phyloP scores from a whole-genome alignment of 2,797 vertebrate genomes.

The Hydrocynus forskahlii region DNA sequence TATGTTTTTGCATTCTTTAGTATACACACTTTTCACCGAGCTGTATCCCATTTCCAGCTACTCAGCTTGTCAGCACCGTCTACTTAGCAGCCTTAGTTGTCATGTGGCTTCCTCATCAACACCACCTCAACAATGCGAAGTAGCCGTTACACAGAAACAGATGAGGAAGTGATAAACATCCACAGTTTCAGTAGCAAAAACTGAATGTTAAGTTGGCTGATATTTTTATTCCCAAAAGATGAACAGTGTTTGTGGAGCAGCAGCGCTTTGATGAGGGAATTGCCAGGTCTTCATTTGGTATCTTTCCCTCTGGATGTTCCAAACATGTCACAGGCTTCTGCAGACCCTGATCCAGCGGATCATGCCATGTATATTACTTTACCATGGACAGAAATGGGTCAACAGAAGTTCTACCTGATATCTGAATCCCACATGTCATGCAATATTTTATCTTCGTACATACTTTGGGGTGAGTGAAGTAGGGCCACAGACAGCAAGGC shows the following conservation, averaged over 20 bases:
- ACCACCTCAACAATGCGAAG: conserved; percentile 40
- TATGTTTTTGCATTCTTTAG: conserved; percentile 56
- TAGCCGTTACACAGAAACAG: conserved; percentile 43
- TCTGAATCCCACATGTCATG: conserved; percentile 40
- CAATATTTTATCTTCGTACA: conserved; percentile 35
- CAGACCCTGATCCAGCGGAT: conserved; percentile 23
- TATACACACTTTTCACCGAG: conserved; percentile 52
- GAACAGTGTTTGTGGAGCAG: conserved; percentile 16
- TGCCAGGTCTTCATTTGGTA: conserved; percentile 13
- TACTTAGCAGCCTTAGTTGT: conserved; percentile 44
- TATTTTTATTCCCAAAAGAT: not conserved
- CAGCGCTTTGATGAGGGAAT: conserved; percentile 3
- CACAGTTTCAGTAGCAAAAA: conserved; percentile 14
- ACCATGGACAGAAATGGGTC: conserved; percentile 39
- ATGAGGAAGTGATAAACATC: conserved; percentile 15
- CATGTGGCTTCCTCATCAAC: conserved; percentile 53
- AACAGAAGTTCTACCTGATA: conserved; percentile 40
- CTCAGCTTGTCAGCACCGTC: conserved; percentile 54
- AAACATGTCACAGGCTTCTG: conserved; percentile 14
- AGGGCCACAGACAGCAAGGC: conserved; percentile 45
- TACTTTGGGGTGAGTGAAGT: conserved; percentile 28
- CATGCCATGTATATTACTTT: conserved; percentile 49
- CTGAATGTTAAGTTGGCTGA: conserved; percentile 5
- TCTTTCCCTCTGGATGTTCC: conserved; percentile 13
- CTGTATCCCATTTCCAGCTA: conserved; percentile 51